Base-by-base conservation (phyloP, 2,797 vertebrate species). In the Eurystomus glaucurus region DNA sequence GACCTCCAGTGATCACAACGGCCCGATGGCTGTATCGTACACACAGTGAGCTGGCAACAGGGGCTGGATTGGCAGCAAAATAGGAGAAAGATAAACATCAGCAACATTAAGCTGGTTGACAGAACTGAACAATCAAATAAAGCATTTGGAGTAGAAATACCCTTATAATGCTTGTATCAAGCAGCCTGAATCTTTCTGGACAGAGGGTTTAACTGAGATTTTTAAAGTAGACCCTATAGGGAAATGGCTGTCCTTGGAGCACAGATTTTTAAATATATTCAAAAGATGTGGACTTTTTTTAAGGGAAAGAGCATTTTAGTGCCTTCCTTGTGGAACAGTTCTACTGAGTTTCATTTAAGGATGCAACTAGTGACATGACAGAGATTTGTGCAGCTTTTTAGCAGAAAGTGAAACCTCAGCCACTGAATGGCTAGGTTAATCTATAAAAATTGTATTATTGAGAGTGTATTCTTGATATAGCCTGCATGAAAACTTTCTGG, bases 1-100 rank as follows among this genome's bases (percentile, higher is more conserved):
- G 77, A 71, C 95, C 94, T 86, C 95, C 96, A 35, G 84, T 85
- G 76, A 96, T 93, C 70, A 97, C 85, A 85, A 96, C 92, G 11
- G 74, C 75, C 51, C 82, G 85, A 48, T 96, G 95, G 11, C 31
- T 91, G 39, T 96, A 97, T 43, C 55, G 75, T 45, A 64, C 88
- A 64, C 94, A 95, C 2, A 97, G 55, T 4, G 91, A 94, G 55
- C 95, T 97, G 31, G 97, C 97, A 72, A 93, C 35, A 17, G 94
- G 94, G 21, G 91, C 96, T 97, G 82, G 35, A 84, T 69, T 37
- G 88, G 51, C 15, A 91, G 54, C 23, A 85, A 72, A 84, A 81
- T 18, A 0, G 2, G 43, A 71, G 29, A 80, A 95, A 87, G 29
- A 50, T 22, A 81, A 84, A 51, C 0, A 1, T 91, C 82, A 85